phyloP scores from a whole-genome alignment of 1,140 invertebrate species.

The Gonioctena quinquepunctata region DNA sequence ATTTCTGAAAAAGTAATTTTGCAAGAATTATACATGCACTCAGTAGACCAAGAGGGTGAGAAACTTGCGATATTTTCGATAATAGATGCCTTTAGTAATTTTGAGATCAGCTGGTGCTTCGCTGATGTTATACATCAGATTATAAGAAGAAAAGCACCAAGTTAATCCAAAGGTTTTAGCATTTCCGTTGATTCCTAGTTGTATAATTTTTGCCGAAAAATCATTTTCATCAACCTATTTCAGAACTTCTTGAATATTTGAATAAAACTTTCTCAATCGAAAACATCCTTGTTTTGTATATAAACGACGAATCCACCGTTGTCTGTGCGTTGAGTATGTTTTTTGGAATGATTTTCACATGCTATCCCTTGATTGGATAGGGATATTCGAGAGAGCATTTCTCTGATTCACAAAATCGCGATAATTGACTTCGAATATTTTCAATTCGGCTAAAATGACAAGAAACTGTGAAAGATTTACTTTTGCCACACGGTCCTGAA shows the following conservation, averaged over 20 bases:
- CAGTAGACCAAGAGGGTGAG: slow-evolving; percentile 56
- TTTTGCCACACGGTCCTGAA: too few species aligned
- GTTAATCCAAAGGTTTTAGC: too few species aligned
- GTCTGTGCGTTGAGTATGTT: neutral
- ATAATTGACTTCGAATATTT: neutral
- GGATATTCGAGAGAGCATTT: neutral
- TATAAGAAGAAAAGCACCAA: too few species aligned
- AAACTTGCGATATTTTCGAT: slow-evolving; percentile 43
- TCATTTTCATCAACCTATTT: too few species aligned
- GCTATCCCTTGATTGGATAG: neutral
- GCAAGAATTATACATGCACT: slow-evolving; percentile 46
- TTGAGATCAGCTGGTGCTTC: slow-evolving; percentile 38
- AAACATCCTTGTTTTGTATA: slow-evolving; percentile 35
- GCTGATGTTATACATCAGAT: too few species aligned
- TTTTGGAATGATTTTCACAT: neutral
- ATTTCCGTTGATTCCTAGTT: too few species aligned
- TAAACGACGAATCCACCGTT: slow-evolving; percentile 5
- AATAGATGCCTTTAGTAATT: slow-evolving; percentile 26
- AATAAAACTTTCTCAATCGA: too few species aligned
- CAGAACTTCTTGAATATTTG: too few species aligned
- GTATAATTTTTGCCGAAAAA: too few species aligned
- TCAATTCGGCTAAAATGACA: neutral
- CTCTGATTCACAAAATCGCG: neutral
- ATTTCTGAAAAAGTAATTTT: slow-evolving; percentile 55
- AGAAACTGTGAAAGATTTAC: too few species aligned